phyloP scores from a whole-genome alignment of 2,797 vertebrate species.

The Graptemys geographica region DNA sequence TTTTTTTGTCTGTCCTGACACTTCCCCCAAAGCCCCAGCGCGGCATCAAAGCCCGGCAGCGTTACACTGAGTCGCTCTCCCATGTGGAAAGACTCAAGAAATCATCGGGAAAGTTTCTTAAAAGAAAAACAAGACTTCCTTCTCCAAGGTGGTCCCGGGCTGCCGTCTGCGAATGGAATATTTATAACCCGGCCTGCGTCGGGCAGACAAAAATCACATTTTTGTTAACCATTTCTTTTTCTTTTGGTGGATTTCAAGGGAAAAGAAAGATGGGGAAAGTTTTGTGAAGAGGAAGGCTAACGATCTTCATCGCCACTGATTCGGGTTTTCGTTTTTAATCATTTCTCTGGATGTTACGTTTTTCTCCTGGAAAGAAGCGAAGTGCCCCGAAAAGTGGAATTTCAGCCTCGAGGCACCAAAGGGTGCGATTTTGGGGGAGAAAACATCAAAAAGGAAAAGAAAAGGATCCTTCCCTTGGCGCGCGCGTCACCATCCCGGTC shows the following conservation, averaged over 20 bases:
- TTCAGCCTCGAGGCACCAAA: background rate
- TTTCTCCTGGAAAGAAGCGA: background rate
- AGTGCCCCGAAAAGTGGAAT: background rate
- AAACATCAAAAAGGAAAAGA: background rate
- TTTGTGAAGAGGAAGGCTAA: background rate
- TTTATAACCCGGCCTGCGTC: conserved; percentile 22
- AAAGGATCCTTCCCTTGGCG: background rate
- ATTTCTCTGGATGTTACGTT: background rate
- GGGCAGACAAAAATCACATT: background rate
- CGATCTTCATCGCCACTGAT: background rate
- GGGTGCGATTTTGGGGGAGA: background rate
- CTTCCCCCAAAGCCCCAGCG: background rate
- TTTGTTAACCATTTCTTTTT: background rate
- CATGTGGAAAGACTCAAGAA: conserved; percentile 31
- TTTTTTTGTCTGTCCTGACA: background rate
- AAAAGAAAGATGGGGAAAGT: conserved; percentile 1
- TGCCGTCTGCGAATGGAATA: conserved; percentile 80
- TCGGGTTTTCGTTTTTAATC: background rate
- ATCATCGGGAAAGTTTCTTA: conserved; percentile 57
- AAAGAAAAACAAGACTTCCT: conserved; percentile 92
- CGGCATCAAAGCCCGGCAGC: conserved; percentile 57
- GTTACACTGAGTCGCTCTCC: background rate
- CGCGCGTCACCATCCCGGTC: background rate
- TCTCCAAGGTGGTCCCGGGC: conserved; percentile 90
- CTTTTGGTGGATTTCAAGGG: background rate